phyloP scores from a whole-genome alignment of 2,797 vertebrate species.

The Chrysocyon brachyurus region DNA sequence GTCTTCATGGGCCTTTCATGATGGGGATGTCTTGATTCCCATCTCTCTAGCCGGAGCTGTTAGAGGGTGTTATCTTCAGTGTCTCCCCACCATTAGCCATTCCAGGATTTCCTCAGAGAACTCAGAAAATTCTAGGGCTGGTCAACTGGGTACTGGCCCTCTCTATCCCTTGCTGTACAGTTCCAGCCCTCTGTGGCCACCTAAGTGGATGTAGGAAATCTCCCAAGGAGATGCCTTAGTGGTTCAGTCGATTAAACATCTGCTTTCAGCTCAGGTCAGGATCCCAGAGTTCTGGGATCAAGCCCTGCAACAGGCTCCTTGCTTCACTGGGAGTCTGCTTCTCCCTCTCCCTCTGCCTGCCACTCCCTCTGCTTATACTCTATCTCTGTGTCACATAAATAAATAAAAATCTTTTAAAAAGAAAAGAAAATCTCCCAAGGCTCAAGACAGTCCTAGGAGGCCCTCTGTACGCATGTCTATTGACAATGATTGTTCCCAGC shows the following conservation, averaged over 20 bases:
- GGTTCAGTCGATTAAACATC: too few relatives aligned
- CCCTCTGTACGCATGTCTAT: not conserved
- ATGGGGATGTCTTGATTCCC: not conserved
- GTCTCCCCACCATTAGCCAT: not conserved
- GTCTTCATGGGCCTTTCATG: not conserved
- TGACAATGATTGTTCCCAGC: not conserved
- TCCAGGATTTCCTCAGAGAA: not conserved
- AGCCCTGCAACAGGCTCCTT: too few relatives aligned
- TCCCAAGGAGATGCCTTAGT: not conserved
- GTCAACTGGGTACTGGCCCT: not conserved
- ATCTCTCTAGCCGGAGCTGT: not conserved
- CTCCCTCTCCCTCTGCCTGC: too few relatives aligned
- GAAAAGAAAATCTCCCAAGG: not conserved
- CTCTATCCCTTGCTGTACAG: not conserved
- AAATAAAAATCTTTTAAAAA: too few relatives aligned
- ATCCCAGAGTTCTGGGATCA: too few relatives aligned
- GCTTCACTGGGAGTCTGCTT: too few relatives aligned
- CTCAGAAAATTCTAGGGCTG: not conserved
- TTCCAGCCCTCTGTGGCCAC: not conserved
- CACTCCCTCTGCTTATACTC: too few relatives aligned
- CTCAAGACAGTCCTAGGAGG: not conserved
- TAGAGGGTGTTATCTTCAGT: too few relatives aligned
- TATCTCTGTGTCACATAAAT: too few relatives aligned
- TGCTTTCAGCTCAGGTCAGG: too few relatives aligned
- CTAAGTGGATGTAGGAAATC: not conserved